Percentiles rank a stretch among this genome's conserved stretches.
Conservation (phyloP, 2,113 vertebrate genomes). For the Meles meles region DNA sequence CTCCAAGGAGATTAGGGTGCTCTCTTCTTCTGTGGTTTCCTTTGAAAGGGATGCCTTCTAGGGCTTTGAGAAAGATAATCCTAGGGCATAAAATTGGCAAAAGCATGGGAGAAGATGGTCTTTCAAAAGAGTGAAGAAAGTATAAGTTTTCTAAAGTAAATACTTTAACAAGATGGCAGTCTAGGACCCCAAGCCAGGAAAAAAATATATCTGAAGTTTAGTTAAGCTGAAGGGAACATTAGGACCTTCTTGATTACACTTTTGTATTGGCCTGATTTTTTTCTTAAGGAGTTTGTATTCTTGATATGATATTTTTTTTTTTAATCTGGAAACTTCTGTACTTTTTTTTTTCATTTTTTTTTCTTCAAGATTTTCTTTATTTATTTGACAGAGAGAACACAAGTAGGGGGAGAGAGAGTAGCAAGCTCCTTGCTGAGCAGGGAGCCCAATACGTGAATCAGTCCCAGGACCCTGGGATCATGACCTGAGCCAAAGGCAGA, state of each 20-base stretch:
- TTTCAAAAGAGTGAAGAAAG: neutral
- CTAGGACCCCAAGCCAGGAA: neutral
- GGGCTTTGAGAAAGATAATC: neutral
- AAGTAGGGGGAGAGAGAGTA: too few relatives aligned
- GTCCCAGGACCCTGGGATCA: too few relatives aligned
- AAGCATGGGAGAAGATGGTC: neutral
- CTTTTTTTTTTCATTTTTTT: neutral
- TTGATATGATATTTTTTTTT: too few relatives aligned
- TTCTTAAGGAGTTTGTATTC: neutral
- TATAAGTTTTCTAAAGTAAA: neutral
- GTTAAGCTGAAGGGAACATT: neutral
- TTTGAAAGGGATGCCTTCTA: neutral
- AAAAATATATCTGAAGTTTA: neutral
- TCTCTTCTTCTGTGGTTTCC: neutral
- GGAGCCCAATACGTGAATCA: too few relatives aligned
- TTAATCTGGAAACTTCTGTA: neutral
- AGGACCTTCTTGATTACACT: neutral
- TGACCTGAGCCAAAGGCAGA: too few relatives aligned
- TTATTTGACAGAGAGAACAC: too few relatives aligned
- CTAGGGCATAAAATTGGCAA: neutral
- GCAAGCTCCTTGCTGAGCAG: too few relatives aligned
- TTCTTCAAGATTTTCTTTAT: too few relatives aligned
- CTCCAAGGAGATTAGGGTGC: too few relatives aligned
- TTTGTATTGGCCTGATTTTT: neutral
- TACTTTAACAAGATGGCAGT: neutral